Evolutionary conservation across 1,140 invertebrate genomes (phyloP).

Genomic region (Zaprionus gabonicus): DNA sequence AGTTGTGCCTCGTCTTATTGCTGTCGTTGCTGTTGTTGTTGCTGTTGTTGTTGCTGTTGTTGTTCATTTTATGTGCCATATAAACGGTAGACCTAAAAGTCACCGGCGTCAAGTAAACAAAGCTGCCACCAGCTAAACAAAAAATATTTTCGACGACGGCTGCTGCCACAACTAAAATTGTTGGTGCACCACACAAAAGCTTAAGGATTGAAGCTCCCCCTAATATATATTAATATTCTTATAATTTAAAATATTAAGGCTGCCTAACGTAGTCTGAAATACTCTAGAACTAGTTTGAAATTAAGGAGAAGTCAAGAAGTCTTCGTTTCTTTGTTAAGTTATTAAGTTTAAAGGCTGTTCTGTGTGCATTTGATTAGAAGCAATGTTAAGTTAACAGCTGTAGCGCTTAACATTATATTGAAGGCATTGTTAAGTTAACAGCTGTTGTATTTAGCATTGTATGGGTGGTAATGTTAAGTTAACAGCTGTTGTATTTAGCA

Average conservation of each 20-base stretch:
- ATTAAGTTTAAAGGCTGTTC: neutral
- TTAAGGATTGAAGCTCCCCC: neutral
- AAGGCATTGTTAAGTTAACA: no score
- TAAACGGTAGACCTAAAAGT: slow-evolving; percentile 69
- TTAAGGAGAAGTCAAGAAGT: neutral
- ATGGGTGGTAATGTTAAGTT: no score
- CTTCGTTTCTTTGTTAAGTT: neutral
- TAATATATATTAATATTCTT: neutral
- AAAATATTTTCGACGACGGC: slow-evolving; percentile 31
- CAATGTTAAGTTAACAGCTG: no score
- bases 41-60: slow-evolving; percentile 50
- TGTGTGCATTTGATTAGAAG: neutral
- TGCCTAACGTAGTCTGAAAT: neutral
- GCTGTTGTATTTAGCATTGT: no score
- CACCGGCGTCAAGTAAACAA: slow-evolving; percentile 69
- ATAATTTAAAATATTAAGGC: neutral
- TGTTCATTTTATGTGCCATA: slow-evolving; percentile 70
- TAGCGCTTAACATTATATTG: no score
- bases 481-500: no score
- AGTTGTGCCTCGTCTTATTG: slow-evolving; percentile 24
- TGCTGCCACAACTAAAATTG: slow-evolving; percentile 8
- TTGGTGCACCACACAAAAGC: slow-evolving; percentile 30
- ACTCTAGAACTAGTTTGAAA: neutral
- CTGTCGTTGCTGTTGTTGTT: slow-evolving; percentile 48
- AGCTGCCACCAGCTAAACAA: slow-evolving; percentile 28